A percentile compares a stretch with the other conserved stretches of the same genome.
Conservation (phyloP, 2,888 invertebrate genomes). For the Lycia hirtaria region DNA sequence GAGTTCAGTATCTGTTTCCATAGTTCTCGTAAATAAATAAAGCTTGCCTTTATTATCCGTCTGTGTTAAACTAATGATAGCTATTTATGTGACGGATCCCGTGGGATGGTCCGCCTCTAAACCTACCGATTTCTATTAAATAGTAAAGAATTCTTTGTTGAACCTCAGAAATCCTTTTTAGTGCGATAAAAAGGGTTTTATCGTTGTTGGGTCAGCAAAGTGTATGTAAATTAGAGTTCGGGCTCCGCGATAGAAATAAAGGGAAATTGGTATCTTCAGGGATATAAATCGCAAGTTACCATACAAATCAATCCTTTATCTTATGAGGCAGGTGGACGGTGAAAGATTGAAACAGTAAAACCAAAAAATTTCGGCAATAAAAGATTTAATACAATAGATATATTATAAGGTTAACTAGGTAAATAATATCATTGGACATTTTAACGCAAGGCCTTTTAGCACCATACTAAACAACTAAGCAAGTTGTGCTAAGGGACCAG, state of each 20-base stretch:
- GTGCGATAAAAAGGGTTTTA: conserved; percentile 78
- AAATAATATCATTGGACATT: no score
- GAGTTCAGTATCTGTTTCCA: conserved; percentile 19
- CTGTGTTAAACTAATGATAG: conserved; percentile 46
- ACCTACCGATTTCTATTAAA: conserved; percentile 61
- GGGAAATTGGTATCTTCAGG: conserved; percentile 64
- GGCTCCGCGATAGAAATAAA: conserved; percentile 69
- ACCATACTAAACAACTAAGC: no score
- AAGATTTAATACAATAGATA: no score
- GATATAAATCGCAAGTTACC: conserved; percentile 47
- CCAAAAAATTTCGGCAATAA: no score
- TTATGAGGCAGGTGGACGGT: neutral
- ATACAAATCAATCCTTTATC: conserved; percentile 34
- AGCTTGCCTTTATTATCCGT: conserved; percentile 40
- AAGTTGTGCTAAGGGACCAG: no score
- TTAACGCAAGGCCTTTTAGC: no score
- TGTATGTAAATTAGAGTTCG: conserved; percentile 78
- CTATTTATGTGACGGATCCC: conserved; percentile 50
- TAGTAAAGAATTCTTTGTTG: conserved; percentile 64
- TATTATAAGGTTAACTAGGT: no score
- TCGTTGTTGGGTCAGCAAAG: conserved; percentile 80
- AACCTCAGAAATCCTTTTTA: conserved; percentile 73
- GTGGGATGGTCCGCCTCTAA: conserved; percentile 45
- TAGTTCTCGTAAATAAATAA: conserved; percentile 35
- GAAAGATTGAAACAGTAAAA: conserved; percentile 11